Evolutionary conservation across 2,797 vertebrate genomes (phyloP).

Genomic region (Artibeus jamaicensis): DNA sequence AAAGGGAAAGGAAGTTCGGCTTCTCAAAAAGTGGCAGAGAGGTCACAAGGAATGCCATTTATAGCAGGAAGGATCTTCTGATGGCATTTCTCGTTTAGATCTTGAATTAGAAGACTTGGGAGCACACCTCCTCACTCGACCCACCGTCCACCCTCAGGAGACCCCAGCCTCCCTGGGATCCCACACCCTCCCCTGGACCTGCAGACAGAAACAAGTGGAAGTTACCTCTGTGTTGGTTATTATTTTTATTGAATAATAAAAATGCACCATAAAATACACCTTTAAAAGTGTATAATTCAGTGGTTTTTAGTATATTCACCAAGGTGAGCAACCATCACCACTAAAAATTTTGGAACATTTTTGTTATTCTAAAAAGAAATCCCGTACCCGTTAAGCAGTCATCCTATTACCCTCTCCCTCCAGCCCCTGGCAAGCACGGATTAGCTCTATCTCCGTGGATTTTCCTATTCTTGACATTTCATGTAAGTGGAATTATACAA

Average conservation of each 20-base stretch:
- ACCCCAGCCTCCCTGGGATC: not conserved
- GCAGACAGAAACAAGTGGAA: not conserved
- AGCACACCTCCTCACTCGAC: not conserved
- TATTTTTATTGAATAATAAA: not conserved
- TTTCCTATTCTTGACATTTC: too few species aligned
- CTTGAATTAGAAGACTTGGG: not conserved
- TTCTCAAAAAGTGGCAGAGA: not conserved
- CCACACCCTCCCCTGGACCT: not conserved
- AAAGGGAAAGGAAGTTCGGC: not conserved
- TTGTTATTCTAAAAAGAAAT: too few species aligned
- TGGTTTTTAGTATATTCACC: too few species aligned
- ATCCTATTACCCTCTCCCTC: too few species aligned
- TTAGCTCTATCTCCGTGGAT: too few species aligned
- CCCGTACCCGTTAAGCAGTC: too few species aligned
- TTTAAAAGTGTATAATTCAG: not conserved
- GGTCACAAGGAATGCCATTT: not conserved
- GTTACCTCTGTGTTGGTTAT: not conserved
- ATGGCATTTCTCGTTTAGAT: not conserved
- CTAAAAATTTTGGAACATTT: too few species aligned
- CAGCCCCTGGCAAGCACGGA: too few species aligned
- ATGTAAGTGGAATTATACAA: too few species aligned
- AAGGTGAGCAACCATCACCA: too few species aligned
- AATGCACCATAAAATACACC: not conserved
- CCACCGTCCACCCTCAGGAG: not conserved
- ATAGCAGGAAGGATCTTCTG: not conserved